phyloP scores from a whole-genome alignment of 64 coral and sea anemone species.

The Actinia tenebrosa region DNA sequence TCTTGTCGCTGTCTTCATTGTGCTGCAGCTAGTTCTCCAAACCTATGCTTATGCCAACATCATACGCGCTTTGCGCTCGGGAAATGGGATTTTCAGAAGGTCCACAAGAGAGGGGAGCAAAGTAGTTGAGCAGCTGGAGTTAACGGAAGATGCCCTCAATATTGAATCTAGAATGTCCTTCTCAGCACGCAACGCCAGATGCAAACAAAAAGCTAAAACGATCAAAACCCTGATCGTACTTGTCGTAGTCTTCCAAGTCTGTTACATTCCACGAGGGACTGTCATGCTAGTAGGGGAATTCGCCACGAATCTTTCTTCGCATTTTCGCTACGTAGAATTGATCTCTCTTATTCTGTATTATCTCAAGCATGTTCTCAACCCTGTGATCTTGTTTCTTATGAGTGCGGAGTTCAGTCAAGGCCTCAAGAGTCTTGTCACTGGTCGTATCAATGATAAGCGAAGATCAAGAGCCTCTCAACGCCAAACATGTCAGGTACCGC shows the following conservation, averaged over 20 bases:
- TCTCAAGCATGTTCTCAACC: slow-evolving; percentile 72
- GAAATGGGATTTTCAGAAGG: neutral
- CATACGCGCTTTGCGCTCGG: slow-evolving; percentile 24
- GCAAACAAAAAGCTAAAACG: slow-evolving; percentile 29
- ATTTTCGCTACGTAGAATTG: slow-evolving; percentile 49
- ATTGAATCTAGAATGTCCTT: slow-evolving; percentile 28
- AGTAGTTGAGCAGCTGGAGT: neutral
- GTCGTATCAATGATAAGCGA: neutral
- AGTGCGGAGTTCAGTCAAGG: slow-evolving; percentile 41
- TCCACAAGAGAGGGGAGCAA: neutral
- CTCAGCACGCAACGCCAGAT: slow-evolving; percentile 9
- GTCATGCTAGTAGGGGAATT: slow-evolving; percentile 49
- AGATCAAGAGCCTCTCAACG: neutral
- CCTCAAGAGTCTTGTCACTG: neutral
- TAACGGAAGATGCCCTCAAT: neutral
- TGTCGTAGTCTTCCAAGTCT: slow-evolving; percentile 79
- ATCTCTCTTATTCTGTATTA: slow-evolving; percentile 63
- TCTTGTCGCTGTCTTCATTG: slow-evolving; percentile 50
- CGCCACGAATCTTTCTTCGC: neutral
- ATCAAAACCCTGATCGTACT: slow-evolving; percentile 60
- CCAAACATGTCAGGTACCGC: neutral
- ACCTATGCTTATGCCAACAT: slow-evolving; percentile 60
- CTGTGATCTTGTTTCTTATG: slow-evolving; percentile 66
- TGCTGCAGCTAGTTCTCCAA: slow-evolving; percentile 47
- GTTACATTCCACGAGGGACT: slow-evolving; percentile 71